Percentiles rank a stretch among this genome's conserved stretches.
Evolutionary conservation across 2,113 vertebrate genomes (phyloP).

Genomic region (Sebastes fasciatus): DNA sequence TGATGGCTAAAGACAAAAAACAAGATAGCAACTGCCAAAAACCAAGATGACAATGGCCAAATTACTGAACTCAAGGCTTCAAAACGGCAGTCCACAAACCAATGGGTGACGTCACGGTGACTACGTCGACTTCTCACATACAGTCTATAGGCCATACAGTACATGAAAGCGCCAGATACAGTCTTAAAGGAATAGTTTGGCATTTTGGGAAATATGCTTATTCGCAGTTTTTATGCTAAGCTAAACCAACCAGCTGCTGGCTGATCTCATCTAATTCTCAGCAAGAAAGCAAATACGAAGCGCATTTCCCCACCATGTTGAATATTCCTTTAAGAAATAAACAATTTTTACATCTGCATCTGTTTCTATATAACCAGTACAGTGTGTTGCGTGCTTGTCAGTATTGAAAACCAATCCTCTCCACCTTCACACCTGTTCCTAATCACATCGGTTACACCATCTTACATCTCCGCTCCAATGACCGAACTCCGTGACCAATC

Average conservation of each 20-base stretch:
- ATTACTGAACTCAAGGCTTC: no score
- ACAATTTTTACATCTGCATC: background rate
- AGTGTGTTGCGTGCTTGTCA: background rate
- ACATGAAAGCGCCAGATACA: background rate
- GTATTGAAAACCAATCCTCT: background rate
- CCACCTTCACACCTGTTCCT: slow-evolving; percentile 20
- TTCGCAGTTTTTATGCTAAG: background rate
- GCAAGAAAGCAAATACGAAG: no score
- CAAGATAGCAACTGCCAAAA: no score
- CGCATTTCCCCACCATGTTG: no score
- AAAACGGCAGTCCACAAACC: no score
- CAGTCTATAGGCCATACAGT: background rate
- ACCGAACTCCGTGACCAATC: slow-evolving; percentile 12
- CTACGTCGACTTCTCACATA: no score
- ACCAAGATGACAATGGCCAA: no score
- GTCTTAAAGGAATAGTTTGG: background rate
- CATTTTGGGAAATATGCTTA: background rate
- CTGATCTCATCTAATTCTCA: background rate
- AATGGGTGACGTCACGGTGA: no score
- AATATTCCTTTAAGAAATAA: background rate
- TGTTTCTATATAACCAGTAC: background rate
- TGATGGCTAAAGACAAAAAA: no score
- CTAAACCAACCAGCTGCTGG: background rate
- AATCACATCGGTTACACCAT: slow-evolving; percentile 11
- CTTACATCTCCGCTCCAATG: slow-evolving; percentile 1